Evolutionary conservation across 2,113 vertebrate genomes (phyloP), one percentile per base, ranked within the genome.

Genomic region (Calidris pygmaea): DNA sequence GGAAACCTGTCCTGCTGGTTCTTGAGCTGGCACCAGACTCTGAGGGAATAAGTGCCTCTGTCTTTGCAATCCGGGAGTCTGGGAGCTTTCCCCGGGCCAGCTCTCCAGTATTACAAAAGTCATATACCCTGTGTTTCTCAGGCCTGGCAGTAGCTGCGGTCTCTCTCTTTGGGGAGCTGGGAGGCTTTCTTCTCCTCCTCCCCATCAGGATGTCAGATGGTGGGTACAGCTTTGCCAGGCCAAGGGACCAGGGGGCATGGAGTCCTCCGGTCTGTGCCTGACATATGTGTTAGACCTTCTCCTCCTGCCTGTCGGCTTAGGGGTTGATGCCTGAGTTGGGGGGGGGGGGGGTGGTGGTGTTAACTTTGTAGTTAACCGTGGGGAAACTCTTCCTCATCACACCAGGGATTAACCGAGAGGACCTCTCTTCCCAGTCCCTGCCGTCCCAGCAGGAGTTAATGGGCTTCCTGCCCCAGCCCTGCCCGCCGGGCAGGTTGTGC

Each of bases 1-100:
- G 50, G 41, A 95, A 95, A 93, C 91, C 89, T 78, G 90, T 81
- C 86, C 43, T 92, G 50, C 93, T 95, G 60, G 89, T 97, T 96
- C 81, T 53, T 79, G 72, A 81, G 53, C 72, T 94, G 90, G 95
- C 90, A 90, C 50, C 34, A 47, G 37, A 27, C 68, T 89, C 73
- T 3, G 4, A 39, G 60, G 50, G 47, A 95, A 20, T 67, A 95
- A 93, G 47, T 80, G 75, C 20, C 30, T 85, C 66, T 87, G 83
- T 93, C 76, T 94, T 89, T 66, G 67, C 6, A 23, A 66, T 91
- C 66, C 66, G 5, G 4, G 4, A 94, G 43, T 72, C 52, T 14
- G 3, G 48, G 90, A 87, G 17, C 90, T 91, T 96, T 96, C 41
- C 27, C 48, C 1, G 3, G 67, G 37, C 71, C 45, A 26, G 82